phyloP scores from a whole-genome alignment of 2,888 invertebrate species.

The Andrena trimmerana region DNA sequence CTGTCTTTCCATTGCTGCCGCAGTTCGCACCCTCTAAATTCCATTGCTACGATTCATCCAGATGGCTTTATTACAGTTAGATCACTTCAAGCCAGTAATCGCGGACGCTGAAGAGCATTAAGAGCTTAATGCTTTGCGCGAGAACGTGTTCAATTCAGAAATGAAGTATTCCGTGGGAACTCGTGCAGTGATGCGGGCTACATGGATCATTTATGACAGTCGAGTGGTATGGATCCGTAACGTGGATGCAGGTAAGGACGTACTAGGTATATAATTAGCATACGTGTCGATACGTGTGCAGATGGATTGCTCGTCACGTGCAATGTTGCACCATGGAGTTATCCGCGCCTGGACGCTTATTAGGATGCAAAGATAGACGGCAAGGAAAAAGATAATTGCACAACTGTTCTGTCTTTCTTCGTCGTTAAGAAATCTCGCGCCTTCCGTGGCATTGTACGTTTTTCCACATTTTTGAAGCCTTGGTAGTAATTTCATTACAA shows the following conservation, averaged over 20 bases:
- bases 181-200: not conserved
- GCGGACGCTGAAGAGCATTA: not conserved
- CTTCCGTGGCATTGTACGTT: constrained; percentile 8
- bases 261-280: constrained; percentile 23
- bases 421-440: constrained; percentile 7
- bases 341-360: constrained; percentile 22
- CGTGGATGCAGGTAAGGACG: not conserved
- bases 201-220: constrained; percentile 2
- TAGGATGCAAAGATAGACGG: constrained; percentile 7
- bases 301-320: constrained; percentile 23
- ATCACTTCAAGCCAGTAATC: not conserved
- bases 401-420: constrained; percentile 11
- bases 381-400: constrained; percentile 3
- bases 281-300: constrained; percentile 6
- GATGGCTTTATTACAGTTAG: not conserved
- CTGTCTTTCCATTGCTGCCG: not conserved
- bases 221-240: not conserved
- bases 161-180: constrained; percentile 9
- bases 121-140: not conserved
- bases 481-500: not conserved
- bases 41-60: not conserved
- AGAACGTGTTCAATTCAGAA: constrained; percentile 2
- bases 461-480: constrained; percentile 14
- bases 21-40: constrained; percentile 10
- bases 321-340: constrained; percentile 36